Base-by-base conservation (phyloP, 1,140 invertebrate species). In the Scylla paramamosain region DNA sequence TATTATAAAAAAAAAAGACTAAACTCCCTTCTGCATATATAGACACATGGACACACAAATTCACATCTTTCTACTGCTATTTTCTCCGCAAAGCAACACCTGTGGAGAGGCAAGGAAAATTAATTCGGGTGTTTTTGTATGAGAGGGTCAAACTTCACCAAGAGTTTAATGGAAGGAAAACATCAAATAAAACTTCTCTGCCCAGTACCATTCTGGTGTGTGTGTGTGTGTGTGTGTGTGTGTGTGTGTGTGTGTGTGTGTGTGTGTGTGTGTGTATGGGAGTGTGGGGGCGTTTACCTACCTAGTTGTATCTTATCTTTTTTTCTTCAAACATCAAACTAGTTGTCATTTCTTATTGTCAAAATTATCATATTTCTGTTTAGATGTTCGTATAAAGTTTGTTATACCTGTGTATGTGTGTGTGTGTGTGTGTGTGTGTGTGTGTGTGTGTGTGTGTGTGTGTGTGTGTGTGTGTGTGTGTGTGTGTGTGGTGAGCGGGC, bases 1-100 rank as follows among this genome's bases (percentile, higher is more conserved):
- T n/a, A n/a, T n/a, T n/a, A n/a, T n/a, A n/a, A n/a, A n/a, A n/a
- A n/a, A n/a, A n/a, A n/a, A n/a, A n/a, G n/a, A n/a, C n/a, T n/a
- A n/a, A n/a, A n/a, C n/a, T n/a, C n/a, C n/a, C n/a, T n/a, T 87
- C 16, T 87, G 31, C 31, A 87, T 87, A 87, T 87, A 87, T 87
- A 87, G 16, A 87, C 31, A 87, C 31, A 87, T 87, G 31, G 16
- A 87, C 31, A 87, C 31, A 87, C 31, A 87, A 25, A 87, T 87
- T 25, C 31, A 87, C 31, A 87, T 87, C 16, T 87, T 25, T n/a
- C n/a, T n/a, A n/a, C n/a, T n/a, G n/a, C n/a, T n/a, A n/a, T n/a
- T n/a, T n/a, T n/a, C n/a, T n/a, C n/a, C n/a, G n/a, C n/a, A n/a
- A n/a, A n/a, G n/a, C n/a, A n/a, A n/a, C n/a, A n/a, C n/a, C n/a